phyloP scores from a whole-genome alignment of 2,797 vertebrate genomes.

The Notamacropus eugenii region DNA sequence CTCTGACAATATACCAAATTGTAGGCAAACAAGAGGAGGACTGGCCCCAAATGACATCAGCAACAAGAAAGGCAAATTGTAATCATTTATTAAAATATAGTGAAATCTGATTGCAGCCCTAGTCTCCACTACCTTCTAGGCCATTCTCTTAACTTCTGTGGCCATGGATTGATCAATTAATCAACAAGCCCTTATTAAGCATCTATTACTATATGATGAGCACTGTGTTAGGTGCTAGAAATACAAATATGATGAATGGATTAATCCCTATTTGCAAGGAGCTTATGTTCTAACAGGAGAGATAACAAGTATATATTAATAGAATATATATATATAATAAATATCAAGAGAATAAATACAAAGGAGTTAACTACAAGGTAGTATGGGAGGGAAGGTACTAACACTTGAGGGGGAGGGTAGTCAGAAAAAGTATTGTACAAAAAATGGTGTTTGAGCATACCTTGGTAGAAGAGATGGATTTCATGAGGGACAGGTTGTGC shows the following conservation, averaged over 20 bases:
- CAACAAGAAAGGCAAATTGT: neutral
- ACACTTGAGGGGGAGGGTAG: neutral
- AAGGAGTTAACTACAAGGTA: neutral
- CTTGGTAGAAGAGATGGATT: neutral
- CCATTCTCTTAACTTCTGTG: neutral
- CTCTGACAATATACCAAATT: neutral
- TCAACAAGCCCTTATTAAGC: neutral
- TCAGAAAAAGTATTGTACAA: neutral
- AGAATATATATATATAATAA: neutral
- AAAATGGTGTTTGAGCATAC: neutral
- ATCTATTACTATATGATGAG: neutral
- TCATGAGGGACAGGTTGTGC: neutral
- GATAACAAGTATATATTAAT: neutral
- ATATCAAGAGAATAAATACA: neutral
- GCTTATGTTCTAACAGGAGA: neutral
- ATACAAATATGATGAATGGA: neutral
- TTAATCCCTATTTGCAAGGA: neutral
- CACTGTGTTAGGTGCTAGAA: neutral
- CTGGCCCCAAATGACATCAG: neutral
- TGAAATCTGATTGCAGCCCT: neutral
- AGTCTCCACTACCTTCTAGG: neutral
- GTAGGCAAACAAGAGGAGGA: neutral
- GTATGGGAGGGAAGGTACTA: neutral
- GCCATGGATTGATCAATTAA: neutral
- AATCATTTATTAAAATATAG: neutral